Conservation (phyloP, 2,113 vertebrate species). For the Gobio gobio region DNA sequence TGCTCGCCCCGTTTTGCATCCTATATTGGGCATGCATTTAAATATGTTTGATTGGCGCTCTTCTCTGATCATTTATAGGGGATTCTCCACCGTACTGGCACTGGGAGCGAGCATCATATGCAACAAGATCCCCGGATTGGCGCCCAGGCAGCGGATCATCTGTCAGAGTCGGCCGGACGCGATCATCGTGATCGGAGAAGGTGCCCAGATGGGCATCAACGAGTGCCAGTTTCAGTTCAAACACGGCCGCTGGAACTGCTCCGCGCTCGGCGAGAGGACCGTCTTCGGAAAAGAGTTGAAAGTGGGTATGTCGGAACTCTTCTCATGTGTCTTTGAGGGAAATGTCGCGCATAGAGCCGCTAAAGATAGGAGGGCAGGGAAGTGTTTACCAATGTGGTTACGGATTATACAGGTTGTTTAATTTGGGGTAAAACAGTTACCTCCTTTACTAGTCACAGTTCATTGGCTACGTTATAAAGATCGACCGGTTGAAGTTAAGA, state of each 20-base stretch:
- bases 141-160: conserved; percentile 95
- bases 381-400: neutral
- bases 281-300: conserved; percentile 99
- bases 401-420: conserved; percentile 5
- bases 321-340: conserved; percentile 58
- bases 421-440: conserved; percentile 7
- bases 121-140: conserved; percentile 98
- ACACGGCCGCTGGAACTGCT: conserved; percentile 98
- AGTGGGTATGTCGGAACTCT: conserved; percentile 93
- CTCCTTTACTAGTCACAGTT: neutral
- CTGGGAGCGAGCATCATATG: conserved; percentile 94
- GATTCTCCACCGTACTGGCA: conserved; percentile 95
- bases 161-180: conserved; percentile 99
- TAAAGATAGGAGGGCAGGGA: neutral
- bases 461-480: neutral
- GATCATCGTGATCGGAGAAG: conserved; percentile 98
- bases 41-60: neutral
- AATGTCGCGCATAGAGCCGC: no score
- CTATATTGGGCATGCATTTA: neutral
- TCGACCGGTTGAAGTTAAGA: neutral
- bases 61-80: conserved; percentile 75
- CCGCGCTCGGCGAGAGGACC: conserved; percentile 93
- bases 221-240: conserved; percentile 99
- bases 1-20: neutral
- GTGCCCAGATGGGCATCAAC: conserved; percentile 97